These are phyloP conservation scores for Nymphalis urticae DNA, from an alignment of 2,888 invertebrate species.

Conservation along the genomic window DNA sequence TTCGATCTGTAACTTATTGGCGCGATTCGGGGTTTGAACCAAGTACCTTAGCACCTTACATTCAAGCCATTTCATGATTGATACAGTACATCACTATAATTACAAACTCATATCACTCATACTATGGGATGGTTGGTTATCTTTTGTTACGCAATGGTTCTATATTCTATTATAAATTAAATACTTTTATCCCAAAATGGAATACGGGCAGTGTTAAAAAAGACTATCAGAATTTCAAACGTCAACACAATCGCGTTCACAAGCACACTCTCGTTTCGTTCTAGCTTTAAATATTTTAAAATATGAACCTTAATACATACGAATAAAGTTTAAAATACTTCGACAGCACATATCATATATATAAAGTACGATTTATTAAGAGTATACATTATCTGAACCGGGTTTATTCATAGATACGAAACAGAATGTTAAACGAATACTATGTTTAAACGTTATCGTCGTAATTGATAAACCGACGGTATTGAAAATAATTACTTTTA, in stretches of 20 bases:
- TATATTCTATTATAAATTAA: too few relatives aligned
- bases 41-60: too few relatives aligned
- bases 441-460: slow-evolving; percentile 4
- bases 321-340: not conserved
- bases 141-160: too few relatives aligned
- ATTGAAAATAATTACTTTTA: not conserved
- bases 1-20: not conserved
- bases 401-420: slow-evolving; percentile 11
- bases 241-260: not conserved
- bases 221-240: too few relatives aligned
- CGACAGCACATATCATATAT: not conserved
- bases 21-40: too few relatives aligned
- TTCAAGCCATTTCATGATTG: too few relatives aligned
- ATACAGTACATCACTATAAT: too few relatives aligned
- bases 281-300: not conserved
- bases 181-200: too few relatives aligned
- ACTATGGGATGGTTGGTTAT: too few relatives aligned
- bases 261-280: not conserved
- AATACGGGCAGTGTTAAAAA: too few relatives aligned
- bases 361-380: slow-evolving; percentile 4
- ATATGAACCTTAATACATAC: not conserved
- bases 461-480: not conserved
- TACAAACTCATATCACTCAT: too few relatives aligned
- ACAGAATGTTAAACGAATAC: slow-evolving; percentile 6
- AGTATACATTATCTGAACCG: not conserved